A percentile compares a stretch with the other conserved stretches of the same genome.
Evolutionary conservation across 1,140 invertebrate species (phyloP).

Genomic region (Drosophila bocki): DNA sequence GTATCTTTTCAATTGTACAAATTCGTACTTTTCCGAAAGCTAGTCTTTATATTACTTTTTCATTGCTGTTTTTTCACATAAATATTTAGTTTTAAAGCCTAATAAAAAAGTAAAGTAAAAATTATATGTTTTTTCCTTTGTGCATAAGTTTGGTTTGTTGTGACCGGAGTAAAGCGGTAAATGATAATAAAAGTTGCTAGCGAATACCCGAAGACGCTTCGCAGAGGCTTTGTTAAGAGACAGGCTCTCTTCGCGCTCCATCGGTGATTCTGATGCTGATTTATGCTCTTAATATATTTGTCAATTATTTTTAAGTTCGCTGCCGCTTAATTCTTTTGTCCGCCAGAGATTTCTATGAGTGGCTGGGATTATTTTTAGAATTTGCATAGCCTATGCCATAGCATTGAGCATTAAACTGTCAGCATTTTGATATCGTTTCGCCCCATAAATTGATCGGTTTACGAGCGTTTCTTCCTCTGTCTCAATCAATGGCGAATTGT

Average conservation of each 20-base stretch:
- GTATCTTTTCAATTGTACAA: background rate
- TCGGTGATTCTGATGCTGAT: constrained; percentile 76
- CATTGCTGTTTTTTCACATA: too few relatives aligned
- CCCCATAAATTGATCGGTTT: constrained; percentile 67
- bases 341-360: constrained; percentile 21
- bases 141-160: constrained; percentile 32
- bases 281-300: constrained; percentile 83
- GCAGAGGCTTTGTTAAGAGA: constrained; percentile 42
- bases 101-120: background rate
- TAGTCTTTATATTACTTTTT: background rate
- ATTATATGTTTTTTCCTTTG: background rate
- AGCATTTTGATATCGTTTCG: constrained; percentile 69
- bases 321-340: constrained; percentile 69
- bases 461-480: constrained; percentile 47
- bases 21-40: too few relatives aligned
- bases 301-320: constrained; percentile 79
- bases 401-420: constrained; percentile 65
- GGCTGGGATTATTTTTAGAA: constrained; percentile 65
- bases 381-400: constrained; percentile 26
- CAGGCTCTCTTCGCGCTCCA: constrained; percentile 66
- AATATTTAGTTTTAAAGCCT: too few relatives aligned
- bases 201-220: constrained; percentile 6
- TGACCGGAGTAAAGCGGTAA: constrained; percentile 66
- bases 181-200: constrained; percentile 76
- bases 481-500: constrained; percentile 31